A percentile compares a stretch with the other conserved stretches of the same genome.
phyloP scores from a whole-genome alignment of 2,113 vertebrate genomes.

The Alethe castanea region DNA sequence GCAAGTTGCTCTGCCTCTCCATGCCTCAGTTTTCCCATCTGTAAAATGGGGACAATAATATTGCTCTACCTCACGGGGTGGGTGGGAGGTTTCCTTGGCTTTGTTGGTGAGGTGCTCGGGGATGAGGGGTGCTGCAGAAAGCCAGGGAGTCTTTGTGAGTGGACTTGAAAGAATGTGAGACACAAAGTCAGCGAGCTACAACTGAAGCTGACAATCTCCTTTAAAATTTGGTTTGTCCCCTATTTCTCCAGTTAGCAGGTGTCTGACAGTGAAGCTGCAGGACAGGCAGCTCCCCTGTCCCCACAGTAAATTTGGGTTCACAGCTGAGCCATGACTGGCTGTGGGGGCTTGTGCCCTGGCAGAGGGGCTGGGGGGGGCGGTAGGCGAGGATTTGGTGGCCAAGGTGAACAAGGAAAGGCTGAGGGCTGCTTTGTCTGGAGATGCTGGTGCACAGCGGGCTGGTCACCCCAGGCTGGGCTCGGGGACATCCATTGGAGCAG shows the following conservation, averaged over 20 bases:
- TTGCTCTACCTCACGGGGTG: slow-evolving; percentile 52
- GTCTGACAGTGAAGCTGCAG: not conserved
- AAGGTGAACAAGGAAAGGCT: not conserved
- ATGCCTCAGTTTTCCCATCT: slow-evolving; percentile 56
- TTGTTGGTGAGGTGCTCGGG: not conserved
- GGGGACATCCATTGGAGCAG: rapidly evolving
- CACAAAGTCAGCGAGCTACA: rapidly evolving
- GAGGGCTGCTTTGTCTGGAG: not conserved
- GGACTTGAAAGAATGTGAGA: rapidly evolving
- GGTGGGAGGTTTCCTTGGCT: slow-evolving; percentile 24
- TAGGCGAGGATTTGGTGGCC: not conserved
- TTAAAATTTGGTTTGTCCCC: not conserved
- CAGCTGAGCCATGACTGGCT: not conserved
- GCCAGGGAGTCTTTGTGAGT: not conserved
- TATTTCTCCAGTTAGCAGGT: not conserved
- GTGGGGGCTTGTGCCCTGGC: not conserved
- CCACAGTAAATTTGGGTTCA: not conserved
- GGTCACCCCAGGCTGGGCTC: not conserved
- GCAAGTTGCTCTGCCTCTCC: not conserved
- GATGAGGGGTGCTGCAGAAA: not conserved
- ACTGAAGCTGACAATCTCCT: not conserved
- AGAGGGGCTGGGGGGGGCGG: not conserved
- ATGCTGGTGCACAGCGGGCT: not conserved
- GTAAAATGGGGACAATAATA: slow-evolving; percentile 50
- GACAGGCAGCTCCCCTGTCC: not conserved